Base-by-base conservation (phyloP, 2,113 vertebrate genomes). In the Taurulus bubalis region DNA sequence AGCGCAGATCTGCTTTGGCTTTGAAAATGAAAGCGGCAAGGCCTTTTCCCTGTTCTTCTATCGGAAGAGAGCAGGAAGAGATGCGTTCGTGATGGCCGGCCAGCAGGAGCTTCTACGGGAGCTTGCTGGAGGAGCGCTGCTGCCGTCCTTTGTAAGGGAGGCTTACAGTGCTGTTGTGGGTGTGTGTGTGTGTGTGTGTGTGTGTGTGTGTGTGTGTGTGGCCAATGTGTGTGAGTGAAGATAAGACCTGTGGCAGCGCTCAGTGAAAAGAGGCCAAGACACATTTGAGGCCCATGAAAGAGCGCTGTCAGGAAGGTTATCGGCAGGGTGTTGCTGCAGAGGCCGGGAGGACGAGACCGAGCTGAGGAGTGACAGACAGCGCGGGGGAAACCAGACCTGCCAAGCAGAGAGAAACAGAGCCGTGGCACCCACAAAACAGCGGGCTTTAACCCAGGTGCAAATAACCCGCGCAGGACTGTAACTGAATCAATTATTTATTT, bases 141-240 rank as follows among this genome's bases (percentile, higher is more conserved):
- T 62, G 65, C 58, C 62, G 20, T 47, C 75, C 65, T 82, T 36
- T 69, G 62, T 51, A 76, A 68, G 71, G 65, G 69, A 82, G 66
- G 70, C 69, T 82, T 73, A 76, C 82, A 64, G 75, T 30, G 32
- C 36, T 77, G 82, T 86, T 81, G 75, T 88, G 87, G 2, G 75
- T n/a, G n/a, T n/a, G n/a, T n/a, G n/a, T 88, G 87, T 81, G 74
- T 88, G 87, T 86, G 90, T 82, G 87, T 93, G 92, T 95, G 94
- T 91, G 91, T 78, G 75, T 88, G 82, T 80, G 88, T n/a, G n/a
- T 88, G 87, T 81, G 74, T 88, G 87, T 86, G 90, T 82, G 87
- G 90, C 88, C 91, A 94, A 91, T 93, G 92, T 95, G 94, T 91
- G 91, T 78, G 75, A 89, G 82, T 80, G 88, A 83, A 93, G 94